Evolutionary conservation across 2,113 vertebrate genomes (phyloP).

Genomic region (Holacanthus passer): DNA sequence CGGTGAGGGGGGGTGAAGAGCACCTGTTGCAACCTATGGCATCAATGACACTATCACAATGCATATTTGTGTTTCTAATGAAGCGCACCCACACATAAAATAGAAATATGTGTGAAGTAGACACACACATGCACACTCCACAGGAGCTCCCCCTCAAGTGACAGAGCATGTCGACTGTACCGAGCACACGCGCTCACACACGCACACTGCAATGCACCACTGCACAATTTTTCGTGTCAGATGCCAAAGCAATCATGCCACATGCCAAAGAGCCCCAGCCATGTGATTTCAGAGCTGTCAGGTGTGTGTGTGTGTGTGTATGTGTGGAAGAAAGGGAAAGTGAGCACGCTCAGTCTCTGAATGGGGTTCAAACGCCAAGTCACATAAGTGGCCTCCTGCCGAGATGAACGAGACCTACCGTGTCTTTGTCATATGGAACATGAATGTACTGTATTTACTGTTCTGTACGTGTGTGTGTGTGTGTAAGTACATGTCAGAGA

Average conservation of each 20-base stretch:
- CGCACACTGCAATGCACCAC: background rate
- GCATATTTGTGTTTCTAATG: background rate
- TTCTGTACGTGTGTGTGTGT: background rate
- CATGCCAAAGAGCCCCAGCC: constrained; percentile 41
- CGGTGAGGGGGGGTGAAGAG: background rate
- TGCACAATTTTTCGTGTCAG: constrained; percentile 15
- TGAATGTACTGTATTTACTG: background rate
- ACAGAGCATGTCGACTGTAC: background rate
- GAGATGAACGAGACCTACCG: constrained; percentile 16
- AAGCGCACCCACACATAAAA: background rate
- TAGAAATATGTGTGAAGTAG: background rate
- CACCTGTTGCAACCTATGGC: background rate
- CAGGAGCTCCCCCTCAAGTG: constrained; percentile 8
- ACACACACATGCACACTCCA: background rate
- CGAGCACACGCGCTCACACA: constrained; percentile 10
- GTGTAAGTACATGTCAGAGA: no score
- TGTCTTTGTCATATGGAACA: constrained; percentile 35
- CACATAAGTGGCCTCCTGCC: constrained; percentile 16
- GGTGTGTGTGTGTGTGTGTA: constrained; percentile 10
- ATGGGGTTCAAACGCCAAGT: background rate
- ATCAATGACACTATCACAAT: background rate
- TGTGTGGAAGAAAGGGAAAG: background rate
- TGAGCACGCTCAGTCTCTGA: background rate
- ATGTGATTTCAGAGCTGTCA: constrained; percentile 45
- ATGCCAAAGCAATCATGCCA: constrained; percentile 49